phyloP scores from a whole-genome alignment of 2,113 vertebrate genomes.

The Varanus komodoensis region DNA sequence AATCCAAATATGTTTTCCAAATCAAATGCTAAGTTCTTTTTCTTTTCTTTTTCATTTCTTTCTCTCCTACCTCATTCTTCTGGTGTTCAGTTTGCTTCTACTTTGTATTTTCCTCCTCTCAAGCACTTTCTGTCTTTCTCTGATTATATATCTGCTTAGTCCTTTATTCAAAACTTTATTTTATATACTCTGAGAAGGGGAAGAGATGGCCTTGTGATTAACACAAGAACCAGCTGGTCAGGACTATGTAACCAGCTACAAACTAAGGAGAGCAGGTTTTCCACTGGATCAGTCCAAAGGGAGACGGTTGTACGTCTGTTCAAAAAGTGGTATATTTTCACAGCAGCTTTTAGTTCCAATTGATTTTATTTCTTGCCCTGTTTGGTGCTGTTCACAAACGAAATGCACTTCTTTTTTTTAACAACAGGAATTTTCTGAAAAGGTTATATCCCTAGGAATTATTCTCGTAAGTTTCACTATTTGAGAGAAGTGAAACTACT shows the following conservation, averaged over 20 bases:
- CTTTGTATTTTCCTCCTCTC: neutral
- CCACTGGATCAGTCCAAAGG: neutral
- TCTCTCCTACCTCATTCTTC: neutral
- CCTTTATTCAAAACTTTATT: neutral
- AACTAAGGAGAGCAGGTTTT: neutral
- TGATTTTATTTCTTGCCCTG: neutral
- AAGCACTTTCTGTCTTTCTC: neutral
- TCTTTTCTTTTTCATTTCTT: neutral
- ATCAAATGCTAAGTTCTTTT: neutral
- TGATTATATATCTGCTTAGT: neutral
- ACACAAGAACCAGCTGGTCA: no score
- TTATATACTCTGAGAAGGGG: neutral
- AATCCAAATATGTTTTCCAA: neutral
- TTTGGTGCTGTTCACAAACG: rapidly evolving
- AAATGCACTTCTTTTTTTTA: neutral
- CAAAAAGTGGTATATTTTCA: neutral
- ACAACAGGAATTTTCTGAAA: neutral
- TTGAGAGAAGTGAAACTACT: neutral
- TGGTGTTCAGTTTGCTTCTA: neutral
- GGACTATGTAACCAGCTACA: neutral
- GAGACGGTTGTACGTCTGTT: no score
- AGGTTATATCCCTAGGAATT: neutral
- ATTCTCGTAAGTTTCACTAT: neutral
- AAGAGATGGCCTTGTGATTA: neutral
- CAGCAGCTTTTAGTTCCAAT: neutral